Evolutionary conservation across 2,113 vertebrate species (phyloP).

Genomic region (Nerophis lumbriciformis): DNA sequence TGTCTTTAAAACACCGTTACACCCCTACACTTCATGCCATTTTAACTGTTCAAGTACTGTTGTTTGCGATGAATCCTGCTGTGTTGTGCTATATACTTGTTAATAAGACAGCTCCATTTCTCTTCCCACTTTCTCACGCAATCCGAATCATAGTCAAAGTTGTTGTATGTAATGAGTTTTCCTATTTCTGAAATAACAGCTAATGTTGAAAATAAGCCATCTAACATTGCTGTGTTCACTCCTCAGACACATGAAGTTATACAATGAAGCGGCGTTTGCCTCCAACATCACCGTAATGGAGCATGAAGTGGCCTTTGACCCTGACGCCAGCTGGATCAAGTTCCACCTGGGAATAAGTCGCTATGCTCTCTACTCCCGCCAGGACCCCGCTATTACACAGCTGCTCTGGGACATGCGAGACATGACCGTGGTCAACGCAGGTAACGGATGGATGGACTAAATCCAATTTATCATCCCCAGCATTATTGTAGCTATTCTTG

Average conservation of each 20-base stretch:
- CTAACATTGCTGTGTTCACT: not conserved
- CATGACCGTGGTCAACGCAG: slow-evolving; percentile 72
- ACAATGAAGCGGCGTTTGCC: slow-evolving; percentile 53
- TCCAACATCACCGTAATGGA: slow-evolving; percentile 57
- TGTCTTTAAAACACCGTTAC: too few relatives aligned
- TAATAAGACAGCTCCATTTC: too few relatives aligned
- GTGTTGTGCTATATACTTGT: too few relatives aligned
- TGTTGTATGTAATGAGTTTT: too few relatives aligned
- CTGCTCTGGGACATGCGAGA: slow-evolving; percentile 79
- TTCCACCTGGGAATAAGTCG: slow-evolving; percentile 89
- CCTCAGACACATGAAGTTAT: slow-evolving; percentile 65
- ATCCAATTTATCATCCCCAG: not conserved
- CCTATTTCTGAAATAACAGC: too few relatives aligned
- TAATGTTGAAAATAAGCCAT: too few relatives aligned
- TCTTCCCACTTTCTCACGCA: too few relatives aligned
- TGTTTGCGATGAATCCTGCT: too few relatives aligned
- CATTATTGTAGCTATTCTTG: not conserved
- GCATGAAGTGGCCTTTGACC: slow-evolving; percentile 62
- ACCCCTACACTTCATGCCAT: too few relatives aligned
- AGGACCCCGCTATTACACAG: slow-evolving; percentile 62
- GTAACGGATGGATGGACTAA: slow-evolving; percentile 49
- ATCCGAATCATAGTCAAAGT: too few relatives aligned
- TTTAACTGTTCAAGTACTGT: too few relatives aligned
- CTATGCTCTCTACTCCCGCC: slow-evolving; percentile 79
- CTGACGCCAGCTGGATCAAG: slow-evolving; percentile 82